Conservation (phyloP, 2,113 vertebrate species). For the Rattus rattus region DNA sequence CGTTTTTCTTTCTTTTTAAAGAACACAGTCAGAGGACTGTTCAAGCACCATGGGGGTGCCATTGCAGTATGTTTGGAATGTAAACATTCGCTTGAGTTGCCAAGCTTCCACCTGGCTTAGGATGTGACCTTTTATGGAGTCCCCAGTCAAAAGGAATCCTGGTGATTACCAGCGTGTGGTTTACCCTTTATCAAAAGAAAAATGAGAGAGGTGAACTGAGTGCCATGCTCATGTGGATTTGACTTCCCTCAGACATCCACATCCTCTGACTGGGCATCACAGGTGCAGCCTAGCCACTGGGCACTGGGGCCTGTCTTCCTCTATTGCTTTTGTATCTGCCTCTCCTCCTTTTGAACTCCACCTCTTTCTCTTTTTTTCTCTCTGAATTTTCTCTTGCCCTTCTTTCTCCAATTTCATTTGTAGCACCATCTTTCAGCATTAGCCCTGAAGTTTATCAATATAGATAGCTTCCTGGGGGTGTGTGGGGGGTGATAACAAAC, state of each 20-base stretch:
- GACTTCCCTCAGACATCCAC: neutral
- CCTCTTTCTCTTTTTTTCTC: neutral
- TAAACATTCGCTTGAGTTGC: slow-evolving; percentile 61
- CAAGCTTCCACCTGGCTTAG: slow-evolving; percentile 58
- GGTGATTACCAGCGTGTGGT: neutral
- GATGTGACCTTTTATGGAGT: slow-evolving; percentile 57
- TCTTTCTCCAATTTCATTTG: neutral
- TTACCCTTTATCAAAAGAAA: neutral
- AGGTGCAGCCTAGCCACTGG: neutral
- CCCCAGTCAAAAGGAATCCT: slow-evolving; percentile 41
- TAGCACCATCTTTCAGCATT: neutral
- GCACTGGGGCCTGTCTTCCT: neutral
- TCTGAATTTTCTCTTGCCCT: neutral
- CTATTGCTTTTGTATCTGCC: neutral
- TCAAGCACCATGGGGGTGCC: slow-evolving; percentile 58
- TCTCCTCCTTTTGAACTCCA: neutral
- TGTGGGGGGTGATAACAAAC: neutral
- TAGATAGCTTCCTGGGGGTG: neutral
- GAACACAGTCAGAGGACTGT: slow-evolving; percentile 38
- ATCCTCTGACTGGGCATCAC: neutral
- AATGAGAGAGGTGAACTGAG: neutral
- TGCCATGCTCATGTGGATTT: neutral
- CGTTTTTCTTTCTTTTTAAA: neutral
- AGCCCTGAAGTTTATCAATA: neutral
- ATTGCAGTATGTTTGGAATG: slow-evolving; percentile 67